Evolutionary conservation across 2,797 vertebrate species (phyloP).

Genomic region (Limosa lapponica): DNA sequence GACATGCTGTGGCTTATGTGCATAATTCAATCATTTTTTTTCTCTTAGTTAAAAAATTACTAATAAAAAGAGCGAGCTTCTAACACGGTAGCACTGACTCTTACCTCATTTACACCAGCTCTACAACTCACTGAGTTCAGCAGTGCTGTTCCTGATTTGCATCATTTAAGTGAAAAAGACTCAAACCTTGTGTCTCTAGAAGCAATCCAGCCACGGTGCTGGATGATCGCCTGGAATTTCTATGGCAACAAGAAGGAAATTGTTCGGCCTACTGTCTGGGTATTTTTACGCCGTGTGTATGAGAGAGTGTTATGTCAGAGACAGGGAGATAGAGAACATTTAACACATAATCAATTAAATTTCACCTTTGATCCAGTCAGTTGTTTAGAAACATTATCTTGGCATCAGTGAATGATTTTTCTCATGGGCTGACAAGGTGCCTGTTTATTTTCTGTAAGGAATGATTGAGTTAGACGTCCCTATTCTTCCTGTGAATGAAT

Average conservation of each 20-base stretch:
- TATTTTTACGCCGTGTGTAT: background rate
- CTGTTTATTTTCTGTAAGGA: conserved; percentile 66
- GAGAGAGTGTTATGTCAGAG: background rate
- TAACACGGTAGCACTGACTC: background rate
- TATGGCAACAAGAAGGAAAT: conserved; percentile 57
- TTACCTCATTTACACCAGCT: background rate
- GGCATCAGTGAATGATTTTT: conserved; percentile 57
- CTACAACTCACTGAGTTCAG: background rate
- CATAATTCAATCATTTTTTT: background rate
- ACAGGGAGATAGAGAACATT: conserved; percentile 34
- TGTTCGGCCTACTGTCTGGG: background rate
- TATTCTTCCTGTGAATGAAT: conserved; percentile 50
- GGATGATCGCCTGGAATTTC: conserved; percentile 7
- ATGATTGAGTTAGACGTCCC: conserved; percentile 41
- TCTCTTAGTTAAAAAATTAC: background rate
- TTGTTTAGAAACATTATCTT: conserved; percentile 67
- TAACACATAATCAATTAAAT: conserved; percentile 72
- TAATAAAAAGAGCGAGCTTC: background rate
- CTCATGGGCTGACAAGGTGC: conserved; percentile 27
- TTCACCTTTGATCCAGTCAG: conserved; percentile 72
- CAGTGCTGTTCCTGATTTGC: background rate
- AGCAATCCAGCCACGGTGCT: background rate
- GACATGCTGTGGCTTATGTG: background rate
- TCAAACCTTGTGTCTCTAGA: background rate
- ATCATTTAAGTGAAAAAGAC: background rate